phyloP scores from a whole-genome alignment of 53 echinoderm and acorn worm species.

The Holothuria leucospilota region DNA sequence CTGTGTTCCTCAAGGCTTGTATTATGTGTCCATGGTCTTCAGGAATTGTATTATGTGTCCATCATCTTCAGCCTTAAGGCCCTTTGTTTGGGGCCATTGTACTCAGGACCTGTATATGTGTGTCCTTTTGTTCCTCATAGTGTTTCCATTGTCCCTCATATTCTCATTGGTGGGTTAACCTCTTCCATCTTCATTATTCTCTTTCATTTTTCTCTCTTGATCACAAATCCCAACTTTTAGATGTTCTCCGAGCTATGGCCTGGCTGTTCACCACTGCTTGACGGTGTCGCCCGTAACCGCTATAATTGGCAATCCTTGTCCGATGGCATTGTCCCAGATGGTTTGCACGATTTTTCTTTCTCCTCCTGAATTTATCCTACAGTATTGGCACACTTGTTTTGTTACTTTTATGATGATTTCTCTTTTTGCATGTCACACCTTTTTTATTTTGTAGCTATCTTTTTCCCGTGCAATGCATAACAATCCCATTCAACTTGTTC shows the following conservation, averaged over 20 bases:
- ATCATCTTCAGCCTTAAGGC: too few species aligned
- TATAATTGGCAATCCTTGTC: conserved; percentile 95
- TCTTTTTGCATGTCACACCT: neutral
- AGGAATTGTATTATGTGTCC: too few species aligned
- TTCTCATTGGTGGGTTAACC: neutral
- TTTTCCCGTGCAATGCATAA: neutral
- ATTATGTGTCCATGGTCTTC: too few species aligned
- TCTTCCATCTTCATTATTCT: conserved; percentile 11
- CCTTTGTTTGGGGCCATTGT: too few species aligned
- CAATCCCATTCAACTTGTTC: neutral
- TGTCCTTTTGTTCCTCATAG: too few species aligned
- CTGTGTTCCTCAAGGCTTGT: too few species aligned
- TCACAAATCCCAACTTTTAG: conserved; percentile 50
- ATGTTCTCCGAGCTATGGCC: conserved; percentile 91
- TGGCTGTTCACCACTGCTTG: conserved; percentile 78
- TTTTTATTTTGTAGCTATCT: neutral
- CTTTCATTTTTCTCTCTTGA: conserved; percentile 32
- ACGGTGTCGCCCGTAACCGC: conserved; percentile 89
- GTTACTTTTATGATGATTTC: neutral
- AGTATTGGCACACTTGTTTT: neutral
- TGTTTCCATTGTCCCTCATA: too few species aligned
- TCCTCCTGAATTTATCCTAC: conserved; percentile 9
- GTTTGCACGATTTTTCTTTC: conserved; percentile 71
- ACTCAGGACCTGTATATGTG: too few species aligned
- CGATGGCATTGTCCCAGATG: conserved; percentile 86